Evolutionary conservation across 2,797 vertebrate species (phyloP), one percentile per base, ranked within the genome.

Genomic region (Heteromormyrus szaboi): DNA sequence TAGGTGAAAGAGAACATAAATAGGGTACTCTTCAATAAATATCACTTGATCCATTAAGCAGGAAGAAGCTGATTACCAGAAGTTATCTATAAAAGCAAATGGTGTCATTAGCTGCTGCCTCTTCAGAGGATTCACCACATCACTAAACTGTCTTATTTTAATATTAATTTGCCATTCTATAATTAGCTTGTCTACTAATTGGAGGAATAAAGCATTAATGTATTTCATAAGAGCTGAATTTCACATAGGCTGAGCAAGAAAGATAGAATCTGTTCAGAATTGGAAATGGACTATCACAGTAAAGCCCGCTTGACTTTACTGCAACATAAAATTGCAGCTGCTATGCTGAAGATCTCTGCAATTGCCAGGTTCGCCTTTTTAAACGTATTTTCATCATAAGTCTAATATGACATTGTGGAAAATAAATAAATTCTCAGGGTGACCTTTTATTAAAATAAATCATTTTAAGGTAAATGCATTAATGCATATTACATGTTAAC

Each of bases 121-220:
- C 25, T 68, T 14, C 11, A 33, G 25, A 68, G 25, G 25, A 68
- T 68, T 12, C 65, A 14, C 29, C 65, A 14, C 65, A 72, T 72
- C 65, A 72, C 29, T 72, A 72, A 37, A 72, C 65, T 33, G 65
- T 29, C 65, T 72, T 72, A 72, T 72, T 37, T 37, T 72, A 72
- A 72, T 72, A 89, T 59, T 56, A 62, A 84, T 59, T 79, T 72
- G 29, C 65, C 65, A 17, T 65, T 76, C 44, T 87, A 46, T 83
- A 87, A 87, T 89, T 68, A 68, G 37, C 85, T 87, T 87, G 51
- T 90, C 89, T 91, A 87, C 85, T 92, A 92, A 91, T 90, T 91
- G 87, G 91, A 90, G 89, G 87, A 89, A 88, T 84, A 89, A 90
- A 7, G 17, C 88, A 91, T 93, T 92, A 91, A 92, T 91, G 91